Conservation (phyloP, 2,888 invertebrate genomes). For the Nasonia oneida region DNA sequence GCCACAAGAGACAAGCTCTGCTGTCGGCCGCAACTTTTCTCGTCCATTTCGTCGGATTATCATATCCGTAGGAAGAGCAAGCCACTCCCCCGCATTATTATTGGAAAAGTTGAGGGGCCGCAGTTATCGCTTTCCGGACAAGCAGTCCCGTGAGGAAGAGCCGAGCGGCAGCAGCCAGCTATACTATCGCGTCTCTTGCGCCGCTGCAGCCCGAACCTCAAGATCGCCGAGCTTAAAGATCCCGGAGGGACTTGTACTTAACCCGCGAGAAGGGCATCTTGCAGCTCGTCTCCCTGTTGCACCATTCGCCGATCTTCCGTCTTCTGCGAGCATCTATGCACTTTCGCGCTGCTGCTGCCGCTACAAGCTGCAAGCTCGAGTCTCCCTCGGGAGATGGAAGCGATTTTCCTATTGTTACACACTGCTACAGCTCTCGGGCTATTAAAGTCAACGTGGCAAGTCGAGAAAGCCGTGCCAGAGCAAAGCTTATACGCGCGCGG, state of each 20-base stretch:
- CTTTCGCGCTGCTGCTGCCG: neutral
- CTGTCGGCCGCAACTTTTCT: neutral
- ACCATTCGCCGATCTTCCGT: conserved; percentile 23
- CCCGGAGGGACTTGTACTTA: conserved; percentile 66
- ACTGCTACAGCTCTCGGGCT: conserved; percentile 42
- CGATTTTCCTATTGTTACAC: conserved; percentile 59
- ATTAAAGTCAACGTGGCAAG: neutral
- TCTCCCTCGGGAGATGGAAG: conserved; percentile 16
- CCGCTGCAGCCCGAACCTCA: neutral
- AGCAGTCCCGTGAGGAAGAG: conserved; percentile 64
- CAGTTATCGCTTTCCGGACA: conserved; percentile 67
- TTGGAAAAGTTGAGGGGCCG: conserved; percentile 66
- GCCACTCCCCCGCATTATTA: conserved; percentile 63
- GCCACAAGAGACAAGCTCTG: neutral
- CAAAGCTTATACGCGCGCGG: neutral
- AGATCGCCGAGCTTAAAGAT: conserved; percentile 64
- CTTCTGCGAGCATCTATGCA: neutral
- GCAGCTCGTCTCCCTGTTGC: conserved; percentile 46
- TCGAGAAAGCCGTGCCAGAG: neutral
- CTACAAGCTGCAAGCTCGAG: neutral
- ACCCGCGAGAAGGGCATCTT: conserved; percentile 55
- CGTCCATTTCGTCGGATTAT: conserved; percentile 34
- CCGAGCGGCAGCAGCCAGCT: neutral
- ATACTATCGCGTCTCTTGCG: neutral
- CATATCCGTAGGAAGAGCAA: conserved; percentile 20